A percentile compares a stretch with the other conserved stretches of the same genome.
These are phyloP conservation scores for Ericerus pela DNA, from an alignment of 1,140 invertebrate genomes.

Conservation along the genomic window DNA sequence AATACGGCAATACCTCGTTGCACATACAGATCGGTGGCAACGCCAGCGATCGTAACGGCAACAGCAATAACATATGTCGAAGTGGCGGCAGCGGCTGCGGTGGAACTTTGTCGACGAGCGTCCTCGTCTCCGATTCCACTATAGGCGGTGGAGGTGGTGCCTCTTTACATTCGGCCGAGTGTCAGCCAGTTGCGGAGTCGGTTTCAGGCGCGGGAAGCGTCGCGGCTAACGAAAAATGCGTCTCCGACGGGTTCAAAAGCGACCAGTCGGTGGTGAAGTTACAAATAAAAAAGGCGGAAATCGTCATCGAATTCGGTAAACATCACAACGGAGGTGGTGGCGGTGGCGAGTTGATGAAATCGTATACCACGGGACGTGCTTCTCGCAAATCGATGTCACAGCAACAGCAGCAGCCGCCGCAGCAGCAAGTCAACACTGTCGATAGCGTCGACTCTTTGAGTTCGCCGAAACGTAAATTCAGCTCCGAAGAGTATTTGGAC, in stretches of 20 bases:
- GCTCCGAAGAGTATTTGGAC: not conserved
- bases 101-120: not conserved
- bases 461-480: not conserved
- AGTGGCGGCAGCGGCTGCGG: not conserved
- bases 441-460: not conserved
- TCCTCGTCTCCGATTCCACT: not conserved
- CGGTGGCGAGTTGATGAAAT: not conserved
- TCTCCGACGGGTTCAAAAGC: constrained; percentile 8
- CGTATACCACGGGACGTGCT: not conserved
- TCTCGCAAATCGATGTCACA: not conserved
- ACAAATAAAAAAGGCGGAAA: constrained; percentile 28
- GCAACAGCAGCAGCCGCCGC: not conserved
- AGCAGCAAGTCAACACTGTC: not conserved
- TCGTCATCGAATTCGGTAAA: constrained; percentile 26
- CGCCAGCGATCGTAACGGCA: not conserved
- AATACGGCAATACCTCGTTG: constrained; percentile 7
- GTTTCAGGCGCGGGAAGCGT: not conserved
- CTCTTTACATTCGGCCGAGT: not conserved
- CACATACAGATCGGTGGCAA: constrained; percentile 15
- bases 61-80: not conserved
- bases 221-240: not conserved
- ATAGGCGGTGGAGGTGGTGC: constrained; percentile 13
- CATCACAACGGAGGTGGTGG: not conserved
- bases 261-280: constrained; percentile 25
- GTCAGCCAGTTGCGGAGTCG: not conserved